Evolutionary conservation across 2,113 vertebrate species (phyloP), one percentile per base, ranked within the genome.

Genomic region (Hyaena hyaena): DNA sequence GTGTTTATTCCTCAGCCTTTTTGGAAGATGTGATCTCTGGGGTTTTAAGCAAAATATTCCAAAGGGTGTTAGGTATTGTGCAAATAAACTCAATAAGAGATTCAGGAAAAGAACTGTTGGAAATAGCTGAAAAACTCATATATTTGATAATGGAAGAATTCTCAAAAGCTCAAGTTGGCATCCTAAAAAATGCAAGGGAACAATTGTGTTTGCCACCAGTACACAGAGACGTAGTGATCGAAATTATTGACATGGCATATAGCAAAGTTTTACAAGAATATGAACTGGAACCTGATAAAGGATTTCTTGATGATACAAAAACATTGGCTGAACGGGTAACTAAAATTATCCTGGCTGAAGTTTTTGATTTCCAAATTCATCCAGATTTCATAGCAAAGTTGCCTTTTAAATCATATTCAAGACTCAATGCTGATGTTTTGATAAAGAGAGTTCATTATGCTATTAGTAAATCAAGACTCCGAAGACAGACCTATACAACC

Each of bases 31-130:
- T 97, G 23, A 63, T 90, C 23, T 95, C 48, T 87, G 87, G 76
- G 23, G 74, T 96, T 95, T 93, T 96, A 87, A 76, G 68, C 28
- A 95, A 97, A 90, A 95, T 87, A 80, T 93, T 93, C 63, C 65
- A 93, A n/a, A 81, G 39, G 23, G 10, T 80, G 5, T 45, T 95
- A 50, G 66, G 93, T 16, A 85, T 31, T 69, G 55, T 84, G 26
- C 65, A 86, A 92, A 92, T 71, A 92, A 88, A 93, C 79, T 53
- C 77, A 88, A 10, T 71, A 80, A 94, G 53, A 96, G 69, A 97
- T 39, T 88, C 61, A 82, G 88, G 71, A 80, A 94, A 65, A 83
- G 83, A 92, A 88, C 48, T 93, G 45, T 79, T 92, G 31, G 84
- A 92, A 66, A 92, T 16, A 89, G 48, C 80, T 45, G 15, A 81